These are phyloP conservation scores for Peromyscus leucopus DNA, from an alignment of 2,113 vertebrate genomes.

Conservation along the genomic window DNA sequence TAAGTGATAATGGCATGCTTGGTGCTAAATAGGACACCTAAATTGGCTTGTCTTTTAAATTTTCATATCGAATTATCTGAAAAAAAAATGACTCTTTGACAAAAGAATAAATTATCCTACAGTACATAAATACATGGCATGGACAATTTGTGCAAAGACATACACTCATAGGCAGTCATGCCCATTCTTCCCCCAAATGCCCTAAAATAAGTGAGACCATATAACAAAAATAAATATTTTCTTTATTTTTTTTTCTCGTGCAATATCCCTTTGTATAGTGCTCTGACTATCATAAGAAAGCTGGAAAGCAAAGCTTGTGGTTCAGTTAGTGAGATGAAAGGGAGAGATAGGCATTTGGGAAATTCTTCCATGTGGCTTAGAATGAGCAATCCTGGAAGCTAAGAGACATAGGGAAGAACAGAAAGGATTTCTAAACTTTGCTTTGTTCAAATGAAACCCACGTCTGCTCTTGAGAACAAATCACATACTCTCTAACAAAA, in stretches of 20 bases:
- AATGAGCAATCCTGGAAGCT: not conserved
- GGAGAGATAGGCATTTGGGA: too few relatives aligned
- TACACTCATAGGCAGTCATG: not conserved
- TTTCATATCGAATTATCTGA: slow-evolving; percentile 33
- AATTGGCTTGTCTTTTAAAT: not conserved
- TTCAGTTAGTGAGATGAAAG: not conserved
- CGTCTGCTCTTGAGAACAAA: slow-evolving; percentile 15
- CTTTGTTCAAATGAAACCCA: slow-evolving; percentile 37
- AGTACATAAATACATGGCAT: slow-evolving; percentile 11
- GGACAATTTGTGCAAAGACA: not conserved
- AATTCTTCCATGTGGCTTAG: not conserved
- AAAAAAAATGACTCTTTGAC: slow-evolving; percentile 62
- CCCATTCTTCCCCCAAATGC: not conserved
- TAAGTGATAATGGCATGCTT: not conserved
- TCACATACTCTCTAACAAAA: not conserved
- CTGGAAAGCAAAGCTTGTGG: not conserved
- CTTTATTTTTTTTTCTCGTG: not conserved
- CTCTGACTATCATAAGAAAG: not conserved
- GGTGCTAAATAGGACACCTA: not conserved
- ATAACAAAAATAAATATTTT: not conserved
- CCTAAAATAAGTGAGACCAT: not conserved
- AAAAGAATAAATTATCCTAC: slow-evolving; percentile 61
- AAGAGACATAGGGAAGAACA: not conserved
- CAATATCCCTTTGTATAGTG: not conserved
- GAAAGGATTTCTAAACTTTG: not conserved